These are phyloP conservation scores for Cylindroiulus punctatus DNA, from an alignment of 2,888 invertebrate genomes.

Conservation along the genomic window DNA sequence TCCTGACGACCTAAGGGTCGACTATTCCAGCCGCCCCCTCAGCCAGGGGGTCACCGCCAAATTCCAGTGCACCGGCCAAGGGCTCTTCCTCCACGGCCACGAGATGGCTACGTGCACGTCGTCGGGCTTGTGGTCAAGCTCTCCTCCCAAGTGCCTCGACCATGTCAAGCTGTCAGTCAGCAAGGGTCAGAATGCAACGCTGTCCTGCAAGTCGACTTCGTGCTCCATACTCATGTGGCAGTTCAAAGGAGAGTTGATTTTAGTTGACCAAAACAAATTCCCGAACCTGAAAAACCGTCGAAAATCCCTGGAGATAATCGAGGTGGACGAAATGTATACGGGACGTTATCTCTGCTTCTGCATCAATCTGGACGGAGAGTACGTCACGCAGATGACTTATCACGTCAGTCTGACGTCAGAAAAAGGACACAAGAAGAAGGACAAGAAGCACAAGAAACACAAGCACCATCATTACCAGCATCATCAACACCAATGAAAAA, in stretches of 20 bases:
- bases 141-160: background rate
- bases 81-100: background rate
- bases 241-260: background rate
- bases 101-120: background rate
- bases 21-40: conserved; percentile 11
- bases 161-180: background rate
- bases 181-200: conserved; percentile 27
- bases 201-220: background rate
- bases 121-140: background rate
- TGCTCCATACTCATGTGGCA: conserved; percentile 4
- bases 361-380: conserved; percentile 12
- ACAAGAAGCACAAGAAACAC: background rate
- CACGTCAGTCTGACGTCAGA: background rate
- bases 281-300: conserved; percentile 3
- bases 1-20: background rate
- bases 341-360: conserved; percentile 27
- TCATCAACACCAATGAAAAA: background rate
- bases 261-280: background rate
- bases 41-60: background rate
- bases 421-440: background rate
- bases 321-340: background rate
- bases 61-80: conserved; percentile 4
- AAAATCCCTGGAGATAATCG: background rate
- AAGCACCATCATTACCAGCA: background rate
- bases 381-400: background rate